Evolutionary conservation across 2,888 invertebrate genomes (phyloP), one percentile per base, ranked within the genome.

Genomic region (Drosophila affinis): DNA sequence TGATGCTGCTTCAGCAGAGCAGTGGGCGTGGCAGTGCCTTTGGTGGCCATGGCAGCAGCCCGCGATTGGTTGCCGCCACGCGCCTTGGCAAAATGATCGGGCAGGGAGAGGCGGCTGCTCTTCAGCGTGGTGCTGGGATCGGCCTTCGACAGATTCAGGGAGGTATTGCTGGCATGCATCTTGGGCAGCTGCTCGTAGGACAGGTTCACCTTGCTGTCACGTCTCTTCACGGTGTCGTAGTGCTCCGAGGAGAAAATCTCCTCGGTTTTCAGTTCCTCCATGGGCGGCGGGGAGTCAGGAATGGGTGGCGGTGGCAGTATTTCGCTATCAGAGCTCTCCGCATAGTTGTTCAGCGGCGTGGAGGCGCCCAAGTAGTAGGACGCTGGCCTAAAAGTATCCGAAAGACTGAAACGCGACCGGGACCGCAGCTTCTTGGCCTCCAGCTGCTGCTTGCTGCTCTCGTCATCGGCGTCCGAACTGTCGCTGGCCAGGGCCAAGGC

Each of bases 351-450:
- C 34, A 94, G 92, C 63, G 93, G 93, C 81, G 94, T 94, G 85
- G 95, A 96, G 1, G 95, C 94, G 27, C 95, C 95, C 49, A 97
- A 91, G 90, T 97, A 97, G 89, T 97, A 97, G 0, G 97, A 97
- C 0, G 97, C 97, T 0, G 97, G 97, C 60, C 97, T 93, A 89
- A 97, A 97, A 1, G 96, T 97, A 89, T 97, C 97, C 1, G 97
- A 97, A 63, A 97, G 93, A 91, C 97, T 97, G 89, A 97, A 97
- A 78, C 97, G 93, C 0, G 95, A 94, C 81, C 96, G 95, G 51
- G 95, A 93, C 3, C 96, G 95, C 46, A 94, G 93, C 70, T 95
- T 94, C 48, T 94, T 93, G 0, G 94, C 94, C 78, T 95, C 95
- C 57, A 95, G 92, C 78, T 97, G 96, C 17, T 95, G 96, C 3